Evolutionary conservation across 30 jellyfish, hydroid and myxozoan species (phyloP), one percentile per base, ranked within the genome.

Genomic region (Haliclystus octoradiatus): DNA sequence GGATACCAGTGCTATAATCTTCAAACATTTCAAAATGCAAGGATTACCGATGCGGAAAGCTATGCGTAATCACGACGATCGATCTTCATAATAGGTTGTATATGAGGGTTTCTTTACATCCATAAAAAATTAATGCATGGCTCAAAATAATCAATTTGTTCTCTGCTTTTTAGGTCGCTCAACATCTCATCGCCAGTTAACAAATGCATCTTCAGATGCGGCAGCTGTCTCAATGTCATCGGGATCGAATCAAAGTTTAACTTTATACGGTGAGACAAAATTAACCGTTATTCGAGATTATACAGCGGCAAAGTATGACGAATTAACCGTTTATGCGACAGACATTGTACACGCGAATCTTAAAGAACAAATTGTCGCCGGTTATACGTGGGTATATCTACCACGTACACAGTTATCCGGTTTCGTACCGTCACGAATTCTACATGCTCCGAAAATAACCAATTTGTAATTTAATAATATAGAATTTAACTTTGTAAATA

Each of bases 371-470:
- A 34, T 29, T 28, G 72, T 60, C 3, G 85, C 89, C 35, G 80
- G 74, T 12, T 79, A 85, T 85, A 34, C 71, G 28, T 77, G 96
- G 96, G 96, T 81, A 51, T 75, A 78, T 35, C 79, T 94, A 46
- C 89, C 85, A 12, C 68, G 70, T 50, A 31, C 27, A 49, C 73
- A 85, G 26, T 12, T 34, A 22, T 85, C 65, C 30, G 96, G 96
- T 1, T 78, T 69, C 52, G 51, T 85, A 47, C 96, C 96, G 2
- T 77, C 66, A 31, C 63, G 70, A 19, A 40, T 40, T 9, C 57
- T 40, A 40, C 57, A 40, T 40, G 14, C 19, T 40, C 57, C 57
- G 57, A 40, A 40, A 19, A 40, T 40, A 5, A 40, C 57, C 57
- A 40, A 19, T 40, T 40, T 40, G 19, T 40, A 19, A 40, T 19